Percentiles rank a stretch among this genome's conserved stretches.
Evolutionary conservation across 2,113 vertebrate species (phyloP).

Genomic region (Gymnobelideus leadbeateri): DNA sequence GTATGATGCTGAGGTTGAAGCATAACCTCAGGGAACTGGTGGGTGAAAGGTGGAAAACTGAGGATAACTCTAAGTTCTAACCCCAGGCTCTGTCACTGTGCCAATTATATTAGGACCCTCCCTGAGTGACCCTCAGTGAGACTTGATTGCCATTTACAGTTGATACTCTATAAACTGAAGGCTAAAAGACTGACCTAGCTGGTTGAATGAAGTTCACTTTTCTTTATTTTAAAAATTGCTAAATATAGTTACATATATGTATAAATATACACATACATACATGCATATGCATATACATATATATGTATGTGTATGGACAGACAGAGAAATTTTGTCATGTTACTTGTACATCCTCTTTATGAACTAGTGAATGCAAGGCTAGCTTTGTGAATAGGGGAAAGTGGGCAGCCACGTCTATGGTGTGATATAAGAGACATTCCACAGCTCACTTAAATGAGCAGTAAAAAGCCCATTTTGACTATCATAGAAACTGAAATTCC

Average conservation of each 20-base stretch:
- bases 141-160: background rate
- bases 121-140: background rate
- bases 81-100: background rate
- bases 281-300: too few species aligned
- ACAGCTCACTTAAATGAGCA: background rate
- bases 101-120: background rate
- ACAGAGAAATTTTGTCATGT: background rate
- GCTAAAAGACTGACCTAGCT: background rate
- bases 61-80: background rate
- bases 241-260: background rate
- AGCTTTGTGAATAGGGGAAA: background rate
- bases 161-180: background rate
- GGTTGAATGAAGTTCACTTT: background rate
- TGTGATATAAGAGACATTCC: background rate
- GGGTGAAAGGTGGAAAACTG: background rate
- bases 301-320: background rate
- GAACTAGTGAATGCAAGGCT: background rate
- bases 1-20: background rate
- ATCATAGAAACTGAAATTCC: background rate
- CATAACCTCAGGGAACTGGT: background rate
- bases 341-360: background rate
- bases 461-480: background rate
- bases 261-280: too few species aligned
- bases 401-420: background rate
- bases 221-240: background rate